phyloP scores from a whole-genome alignment of 2,797 vertebrate species.

The Diglossa cyanea region DNA sequence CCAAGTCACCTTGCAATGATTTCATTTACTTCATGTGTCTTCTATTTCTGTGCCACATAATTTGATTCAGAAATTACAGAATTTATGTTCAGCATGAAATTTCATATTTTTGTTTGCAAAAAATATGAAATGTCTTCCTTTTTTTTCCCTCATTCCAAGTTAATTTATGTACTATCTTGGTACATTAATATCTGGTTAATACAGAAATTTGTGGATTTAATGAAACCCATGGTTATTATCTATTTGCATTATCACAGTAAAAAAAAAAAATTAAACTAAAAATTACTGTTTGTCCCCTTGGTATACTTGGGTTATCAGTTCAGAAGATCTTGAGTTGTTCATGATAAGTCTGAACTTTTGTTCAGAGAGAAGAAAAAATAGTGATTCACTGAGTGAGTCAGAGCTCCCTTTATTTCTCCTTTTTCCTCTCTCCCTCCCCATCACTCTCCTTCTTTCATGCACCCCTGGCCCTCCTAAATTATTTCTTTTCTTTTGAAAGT shows the following conservation, averaged over 20 bases:
- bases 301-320: slow-evolving; percentile 30
- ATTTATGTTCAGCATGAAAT: background rate
- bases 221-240: background rate
- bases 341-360: slow-evolving; percentile 37
- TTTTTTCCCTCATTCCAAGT: background rate
- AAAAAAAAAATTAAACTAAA: background rate
- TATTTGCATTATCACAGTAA: background rate
- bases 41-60: background rate
- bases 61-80: background rate
- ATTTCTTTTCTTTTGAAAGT: slow-evolving; percentile 32
- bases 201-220: background rate
- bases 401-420: background rate
- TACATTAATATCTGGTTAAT: background rate
- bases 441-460: background rate
- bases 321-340: slow-evolving; percentile 39
- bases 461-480: background rate
- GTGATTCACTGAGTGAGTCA: slow-evolving; percentile 66
- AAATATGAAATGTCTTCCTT: background rate
- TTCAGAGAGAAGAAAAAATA: background rate
- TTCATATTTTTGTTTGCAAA: background rate
- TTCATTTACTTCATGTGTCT: background rate
- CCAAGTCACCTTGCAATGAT: background rate
- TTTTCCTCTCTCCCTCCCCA: background rate
- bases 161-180: background rate
- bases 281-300: slow-evolving; percentile 8